A percentile compares a stretch with the other conserved stretches of the same genome.
Evolutionary conservation across 2,113 vertebrate genomes (phyloP).

Genomic region (Tor tambroides): DNA sequence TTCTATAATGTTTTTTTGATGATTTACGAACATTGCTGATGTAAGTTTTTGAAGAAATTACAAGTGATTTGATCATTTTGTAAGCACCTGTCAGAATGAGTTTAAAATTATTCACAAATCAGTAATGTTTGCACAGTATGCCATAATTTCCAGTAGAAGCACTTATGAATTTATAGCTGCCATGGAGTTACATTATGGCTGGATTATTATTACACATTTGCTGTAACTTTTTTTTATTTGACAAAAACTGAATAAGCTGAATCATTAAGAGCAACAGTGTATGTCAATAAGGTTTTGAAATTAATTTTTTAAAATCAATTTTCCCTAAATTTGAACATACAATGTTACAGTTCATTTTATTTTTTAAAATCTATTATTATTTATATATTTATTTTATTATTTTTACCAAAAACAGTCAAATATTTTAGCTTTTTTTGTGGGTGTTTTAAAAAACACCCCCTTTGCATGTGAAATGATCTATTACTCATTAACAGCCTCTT

Average conservation of each 20-base stretch:
- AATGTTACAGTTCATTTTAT: not conserved
- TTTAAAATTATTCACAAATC: not conserved
- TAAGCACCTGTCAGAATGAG: not conserved
- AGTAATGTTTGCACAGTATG: not conserved
- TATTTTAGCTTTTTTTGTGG: not conserved
- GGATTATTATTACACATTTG: too few relatives aligned
- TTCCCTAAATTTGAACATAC: not conserved
- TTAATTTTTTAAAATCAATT: not conserved
- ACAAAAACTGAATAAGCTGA: not conserved
- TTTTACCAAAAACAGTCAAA: too few relatives aligned
- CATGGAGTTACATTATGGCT: too few relatives aligned
- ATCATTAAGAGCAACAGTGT: not conserved
- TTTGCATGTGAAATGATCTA: not conserved
- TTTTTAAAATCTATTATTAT: too few relatives aligned
- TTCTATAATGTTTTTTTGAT: not conserved
- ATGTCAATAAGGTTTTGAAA: not conserved
- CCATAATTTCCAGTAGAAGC: too few relatives aligned
- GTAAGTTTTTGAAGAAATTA: not conserved
- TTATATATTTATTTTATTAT: too few relatives aligned
- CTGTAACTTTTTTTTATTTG: too few relatives aligned
- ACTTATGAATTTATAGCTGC: too few relatives aligned
- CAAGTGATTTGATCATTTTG: not conserved
- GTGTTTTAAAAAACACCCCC: not conserved
- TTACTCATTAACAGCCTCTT: not conserved
- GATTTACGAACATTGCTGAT: not conserved